These are phyloP conservation scores for Drosophila koepferae DNA, from an alignment of 2,888 invertebrate genomes.

Conservation along the genomic window DNA sequence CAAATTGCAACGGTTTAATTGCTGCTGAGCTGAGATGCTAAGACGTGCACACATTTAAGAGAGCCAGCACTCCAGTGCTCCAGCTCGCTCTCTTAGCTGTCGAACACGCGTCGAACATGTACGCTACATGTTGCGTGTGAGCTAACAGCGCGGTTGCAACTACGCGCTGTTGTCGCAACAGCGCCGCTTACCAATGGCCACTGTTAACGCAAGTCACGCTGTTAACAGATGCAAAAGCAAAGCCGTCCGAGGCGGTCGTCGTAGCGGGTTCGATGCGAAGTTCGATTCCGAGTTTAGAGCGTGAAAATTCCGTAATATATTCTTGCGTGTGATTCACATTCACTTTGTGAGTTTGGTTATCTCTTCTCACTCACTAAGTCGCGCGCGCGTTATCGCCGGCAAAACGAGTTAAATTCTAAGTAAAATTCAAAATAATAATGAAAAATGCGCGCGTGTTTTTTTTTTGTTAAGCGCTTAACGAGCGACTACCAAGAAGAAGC, in stretches of 20 bases:
- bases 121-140: constrained; percentile 31
- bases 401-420: constrained; percentile 11
- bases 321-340: constrained; percentile 16
- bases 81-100: constrained; percentile 9
- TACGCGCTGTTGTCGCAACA: constrained; percentile 43
- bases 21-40: constrained; percentile 19
- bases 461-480: constrained; percentile 1
- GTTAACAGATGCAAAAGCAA: constrained; percentile 61
- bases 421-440: not conserved
- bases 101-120: constrained; percentile 23
- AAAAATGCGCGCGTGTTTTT: constrained; percentile 57
- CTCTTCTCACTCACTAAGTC: not conserved
- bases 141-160: constrained; percentile 25
- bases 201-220: constrained; percentile 29
- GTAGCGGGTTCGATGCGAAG: constrained; percentile 44
- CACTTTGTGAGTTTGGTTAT: constrained; percentile 14
- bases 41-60: constrained; percentile 23
- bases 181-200: constrained; percentile 30
- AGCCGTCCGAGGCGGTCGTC: constrained; percentile 52
- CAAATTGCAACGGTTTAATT: constrained; percentile 39
- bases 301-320: constrained; percentile 44
- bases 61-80: constrained; percentile 5
- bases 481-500: not conserved
- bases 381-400: constrained; percentile 36
- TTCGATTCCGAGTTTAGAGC: constrained; percentile 19